Evolutionary conservation across 2,888 invertebrate genomes (phyloP), one percentile per base, ranked within the genome.

Genomic region (Acleris cristana): DNA sequence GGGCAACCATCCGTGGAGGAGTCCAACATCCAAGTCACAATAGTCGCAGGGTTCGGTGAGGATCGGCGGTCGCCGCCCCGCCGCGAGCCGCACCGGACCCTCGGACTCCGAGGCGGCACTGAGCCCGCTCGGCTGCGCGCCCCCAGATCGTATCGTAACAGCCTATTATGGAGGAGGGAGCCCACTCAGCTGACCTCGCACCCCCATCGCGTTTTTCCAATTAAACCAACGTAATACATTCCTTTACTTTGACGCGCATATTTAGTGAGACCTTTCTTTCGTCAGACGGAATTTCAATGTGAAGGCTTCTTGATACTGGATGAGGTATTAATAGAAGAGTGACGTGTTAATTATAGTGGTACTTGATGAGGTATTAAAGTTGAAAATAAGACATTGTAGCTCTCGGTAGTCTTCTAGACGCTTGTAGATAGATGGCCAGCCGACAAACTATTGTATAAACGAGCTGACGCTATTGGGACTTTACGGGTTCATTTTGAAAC

Each of bases 121-220:
- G 83, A 82, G 76, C 80, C 85, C 81, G 56, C 65, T 34, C 65
- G 65, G 56, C 66, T 62, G 63, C 66, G 49, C 69, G 64, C 72
- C 69, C 73, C 59, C 72, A 90, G 92, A 92, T 91, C 83, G 88
- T 91, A 92, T 91, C 92, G 88, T 84, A 79, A 79, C 84, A 79
- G 81, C 84, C 84, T 86, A 87, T 87, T 88, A 89, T 83, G 83
- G 82, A 90, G 90, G 90, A 87, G 89, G 89, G 84, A 85, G 85
- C 85, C 85, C 84, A 86, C 89, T 87, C 85, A 84, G 84, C 86
- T 89, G 92, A 92, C 92, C 92, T 92, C 91, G 91, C 90, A 88
- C 89, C 92, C 92, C 91, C 90, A 86, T 90, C 89, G 89, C 90
- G 90, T 90, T 92, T 91, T 91, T 88, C 86, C 86, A 90, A 91